A percentile compares a stretch with the other conserved stretches of the same genome.
phyloP scores from a whole-genome alignment of 2,888 invertebrate genomes.

The Pterostichus niger region DNA sequence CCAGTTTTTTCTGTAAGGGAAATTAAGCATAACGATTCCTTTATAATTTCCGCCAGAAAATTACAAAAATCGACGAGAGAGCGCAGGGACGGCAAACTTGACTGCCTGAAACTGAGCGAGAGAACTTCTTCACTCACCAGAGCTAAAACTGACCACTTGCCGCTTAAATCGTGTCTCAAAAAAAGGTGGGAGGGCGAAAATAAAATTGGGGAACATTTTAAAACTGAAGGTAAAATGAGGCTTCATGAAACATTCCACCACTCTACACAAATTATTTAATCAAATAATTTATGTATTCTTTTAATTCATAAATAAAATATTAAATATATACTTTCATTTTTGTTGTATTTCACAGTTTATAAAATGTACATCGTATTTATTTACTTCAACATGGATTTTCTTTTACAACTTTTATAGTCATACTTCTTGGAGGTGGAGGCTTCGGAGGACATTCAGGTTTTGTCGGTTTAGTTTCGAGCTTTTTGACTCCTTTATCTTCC shows the following conservation, averaged over 20 bases:
- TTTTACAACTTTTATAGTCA: too few relatives aligned
- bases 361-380: too few relatives aligned
- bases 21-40: conserved; percentile 67
- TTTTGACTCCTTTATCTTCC: background rate
- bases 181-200: conserved; percentile 49
- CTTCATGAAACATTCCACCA: conserved; percentile 22
- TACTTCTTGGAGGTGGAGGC: background rate
- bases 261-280: conserved; percentile 7
- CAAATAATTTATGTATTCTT: conserved; percentile 2
- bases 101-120: conserved; percentile 45
- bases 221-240: conserved; percentile 24
- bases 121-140: conserved; percentile 26
- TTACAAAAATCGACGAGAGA: conserved; percentile 56
- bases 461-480: conserved; percentile 2
- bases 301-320: conserved; percentile 13
- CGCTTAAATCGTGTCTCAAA: conserved; percentile 62
- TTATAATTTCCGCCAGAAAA: conserved; percentile 66
- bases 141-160: conserved; percentile 27
- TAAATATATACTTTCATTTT: too few relatives aligned
- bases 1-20: conserved; percentile 49
- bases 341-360: too few relatives aligned
- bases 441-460: background rate
- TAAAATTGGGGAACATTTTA: conserved; percentile 4
- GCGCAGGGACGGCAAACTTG: conserved; percentile 48
- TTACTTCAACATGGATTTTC: too few relatives aligned